Percentiles rank a stretch among this genome's conserved stretches.
Conservation (phyloP, 2,113 vertebrate genomes). For the Pterocles burchelli region DNA sequence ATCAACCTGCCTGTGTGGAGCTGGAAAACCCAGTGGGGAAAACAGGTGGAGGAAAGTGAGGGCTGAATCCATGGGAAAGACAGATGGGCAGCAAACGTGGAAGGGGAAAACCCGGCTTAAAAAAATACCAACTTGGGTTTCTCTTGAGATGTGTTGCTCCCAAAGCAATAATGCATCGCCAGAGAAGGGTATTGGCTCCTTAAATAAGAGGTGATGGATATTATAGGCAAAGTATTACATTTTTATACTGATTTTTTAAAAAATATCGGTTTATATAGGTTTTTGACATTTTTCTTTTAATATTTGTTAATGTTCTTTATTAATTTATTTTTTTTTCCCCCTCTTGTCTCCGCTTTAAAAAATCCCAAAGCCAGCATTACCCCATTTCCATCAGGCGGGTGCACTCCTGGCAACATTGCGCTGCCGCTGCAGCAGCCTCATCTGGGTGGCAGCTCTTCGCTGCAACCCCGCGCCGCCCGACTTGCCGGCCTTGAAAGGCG, state of each 20-base stretch:
- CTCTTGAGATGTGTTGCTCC: fast-evolving
- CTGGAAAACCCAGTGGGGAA: background rate
- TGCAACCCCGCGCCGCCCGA: background rate
- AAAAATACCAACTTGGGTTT: background rate
- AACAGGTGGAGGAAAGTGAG: background rate
- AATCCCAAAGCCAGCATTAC: too few relatives aligned
- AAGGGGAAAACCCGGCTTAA: background rate
- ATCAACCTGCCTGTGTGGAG: fast-evolving
- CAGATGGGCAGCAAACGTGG: fast-evolving
- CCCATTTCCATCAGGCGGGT: fast-evolving
- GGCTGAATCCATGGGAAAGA: background rate
- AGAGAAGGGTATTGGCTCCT: background rate
- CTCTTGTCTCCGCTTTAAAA: background rate
- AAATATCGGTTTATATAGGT: too few relatives aligned
- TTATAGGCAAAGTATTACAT: fast-evolving
- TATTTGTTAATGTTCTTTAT: too few relatives aligned
- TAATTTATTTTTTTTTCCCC: background rate
- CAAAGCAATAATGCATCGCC: background rate
- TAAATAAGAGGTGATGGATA: background rate
- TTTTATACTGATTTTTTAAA: background rate
- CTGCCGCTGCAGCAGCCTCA: background rate
- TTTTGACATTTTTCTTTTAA: too few relatives aligned
- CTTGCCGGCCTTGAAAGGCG: background rate
- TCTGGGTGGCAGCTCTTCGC: background rate
- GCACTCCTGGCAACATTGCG: fast-evolving